Evolutionary conservation across 2,797 vertebrate genomes (phyloP).

Genomic region (Eulemur coronatus): DNA sequence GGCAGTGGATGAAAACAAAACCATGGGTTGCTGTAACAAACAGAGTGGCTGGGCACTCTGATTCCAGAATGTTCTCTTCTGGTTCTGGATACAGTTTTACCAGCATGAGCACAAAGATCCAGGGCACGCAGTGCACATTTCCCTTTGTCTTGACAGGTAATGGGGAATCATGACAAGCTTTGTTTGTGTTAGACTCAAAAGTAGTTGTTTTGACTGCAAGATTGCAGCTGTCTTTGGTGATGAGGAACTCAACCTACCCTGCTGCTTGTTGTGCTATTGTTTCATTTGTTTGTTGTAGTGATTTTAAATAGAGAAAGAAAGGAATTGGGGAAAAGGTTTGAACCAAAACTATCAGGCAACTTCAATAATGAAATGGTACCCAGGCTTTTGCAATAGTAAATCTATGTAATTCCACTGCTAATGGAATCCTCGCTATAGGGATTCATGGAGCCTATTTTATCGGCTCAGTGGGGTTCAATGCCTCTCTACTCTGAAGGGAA

Average conservation of each 20-base stretch:
- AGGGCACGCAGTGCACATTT: not conserved
- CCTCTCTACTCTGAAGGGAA: conserved; percentile 34
- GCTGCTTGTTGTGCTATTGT: conserved; percentile 1
- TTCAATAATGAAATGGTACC: conserved; percentile 57
- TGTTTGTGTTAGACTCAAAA: conserved; percentile 38
- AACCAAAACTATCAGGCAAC: conserved; percentile 47
- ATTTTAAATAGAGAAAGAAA: conserved; percentile 54
- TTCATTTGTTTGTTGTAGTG: conserved; percentile 45
- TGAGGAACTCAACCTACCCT: conserved; percentile 34
- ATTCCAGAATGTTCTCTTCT: conserved; percentile 28
- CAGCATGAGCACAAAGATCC: not conserved
- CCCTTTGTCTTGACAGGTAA: not conserved
- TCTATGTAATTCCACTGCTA: conserved; percentile 39
- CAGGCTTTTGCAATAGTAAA: conserved; percentile 30
- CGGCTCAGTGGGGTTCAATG: conserved; percentile 68
- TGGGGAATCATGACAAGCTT: not conserved
- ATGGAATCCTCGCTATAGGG: conserved; percentile 35
- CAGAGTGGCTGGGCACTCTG: not conserved
- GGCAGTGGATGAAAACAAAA: not conserved
- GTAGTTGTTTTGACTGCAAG: conserved; percentile 42
- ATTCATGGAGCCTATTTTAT: conserved; percentile 57
- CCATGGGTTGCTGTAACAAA: not conserved
- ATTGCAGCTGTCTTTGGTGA: not conserved
- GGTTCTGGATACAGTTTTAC: not conserved
- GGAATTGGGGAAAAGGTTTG: conserved; percentile 22